A percentile compares a stretch with the other conserved stretches of the same genome.
Conservation (phyloP, 2,888 invertebrate genomes). For the Archaeoteleia sp. region DNA sequence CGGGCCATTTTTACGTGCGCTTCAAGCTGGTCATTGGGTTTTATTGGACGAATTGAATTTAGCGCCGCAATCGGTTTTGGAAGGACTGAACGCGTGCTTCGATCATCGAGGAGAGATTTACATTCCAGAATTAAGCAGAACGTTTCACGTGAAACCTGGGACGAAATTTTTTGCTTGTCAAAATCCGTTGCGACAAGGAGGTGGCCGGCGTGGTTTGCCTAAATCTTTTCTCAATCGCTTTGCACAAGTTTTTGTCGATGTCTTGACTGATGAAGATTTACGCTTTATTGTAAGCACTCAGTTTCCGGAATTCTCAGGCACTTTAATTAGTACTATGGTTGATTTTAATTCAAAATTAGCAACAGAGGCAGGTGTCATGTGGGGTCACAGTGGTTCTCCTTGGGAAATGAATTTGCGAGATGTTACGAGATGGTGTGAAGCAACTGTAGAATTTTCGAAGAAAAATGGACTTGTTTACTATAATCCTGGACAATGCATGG, state of each 20-base stretch:
- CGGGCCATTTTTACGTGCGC: conserved; percentile 94
- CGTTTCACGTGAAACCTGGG: conserved; percentile 84
- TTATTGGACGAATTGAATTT: conserved; percentile 98
- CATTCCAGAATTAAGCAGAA: conserved; percentile 94
- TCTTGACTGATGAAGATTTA: conserved; percentile 71
- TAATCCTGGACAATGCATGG: conserved; percentile 80
- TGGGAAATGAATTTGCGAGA: conserved; percentile 99
- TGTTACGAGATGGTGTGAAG: conserved; percentile 93
- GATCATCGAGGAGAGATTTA: conserved; percentile 98
- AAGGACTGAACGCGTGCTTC: conserved; percentile 98
- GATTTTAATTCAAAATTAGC: conserved; percentile 84
- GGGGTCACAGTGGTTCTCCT: conserved; percentile 90
- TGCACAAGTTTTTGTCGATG: conserved; percentile 84
- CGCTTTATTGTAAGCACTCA: conserved; percentile 81
- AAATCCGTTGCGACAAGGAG: conserved; percentile 97
- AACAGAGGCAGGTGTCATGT: conserved; percentile 79
- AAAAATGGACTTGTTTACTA: conserved; percentile 41
- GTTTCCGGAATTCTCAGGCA: conserved; percentile 79
- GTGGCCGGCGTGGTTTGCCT: conserved; percentile 95
- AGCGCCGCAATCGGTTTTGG: conserved; percentile 98
- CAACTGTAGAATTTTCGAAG: conserved; percentile 75
- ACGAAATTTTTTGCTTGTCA: conserved; percentile 98
- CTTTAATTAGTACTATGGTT: conserved; percentile 83
- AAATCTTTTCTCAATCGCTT: conserved; percentile 98
- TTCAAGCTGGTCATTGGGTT: conserved; percentile 96